Evolutionary conservation across 2,113 vertebrate species (phyloP).

Genomic region (Hyla sarda): DNA sequence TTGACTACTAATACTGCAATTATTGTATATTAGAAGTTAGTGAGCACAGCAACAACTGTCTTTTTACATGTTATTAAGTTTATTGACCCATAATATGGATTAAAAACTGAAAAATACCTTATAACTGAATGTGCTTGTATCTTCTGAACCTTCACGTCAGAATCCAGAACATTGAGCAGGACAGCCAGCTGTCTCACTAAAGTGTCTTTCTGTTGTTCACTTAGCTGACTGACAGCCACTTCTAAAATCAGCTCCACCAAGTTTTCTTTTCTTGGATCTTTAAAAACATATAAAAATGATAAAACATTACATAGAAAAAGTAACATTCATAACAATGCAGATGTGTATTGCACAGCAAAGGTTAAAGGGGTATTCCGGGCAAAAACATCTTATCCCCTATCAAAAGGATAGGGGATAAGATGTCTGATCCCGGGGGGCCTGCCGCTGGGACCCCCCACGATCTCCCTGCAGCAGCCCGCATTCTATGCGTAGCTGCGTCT

Average conservation of each 20-base stretch:
- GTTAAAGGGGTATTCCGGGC: too few species aligned
- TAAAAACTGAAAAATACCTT: conserved; percentile 75
- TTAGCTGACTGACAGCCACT: conserved; percentile 80
- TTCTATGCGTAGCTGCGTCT: too few species aligned
- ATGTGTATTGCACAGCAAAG: neutral
- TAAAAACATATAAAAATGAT: neutral
- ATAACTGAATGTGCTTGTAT: conserved; percentile 84
- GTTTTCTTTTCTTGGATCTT: conserved; percentile 72
- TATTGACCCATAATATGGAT: too few species aligned
- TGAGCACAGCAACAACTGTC: too few species aligned
- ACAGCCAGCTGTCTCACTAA: conserved; percentile 84
- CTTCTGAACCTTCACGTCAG: conserved; percentile 81
- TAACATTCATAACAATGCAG: neutral
- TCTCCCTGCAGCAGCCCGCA: too few species aligned
- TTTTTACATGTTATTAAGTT: too few species aligned
- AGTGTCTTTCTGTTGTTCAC: conserved; percentile 81
- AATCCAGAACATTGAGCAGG: conserved; percentile 82
- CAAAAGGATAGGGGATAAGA: too few species aligned
- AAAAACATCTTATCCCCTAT: too few species aligned
- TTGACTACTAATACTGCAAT: too few species aligned
- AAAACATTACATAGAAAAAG: neutral
- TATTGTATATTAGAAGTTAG: too few species aligned
- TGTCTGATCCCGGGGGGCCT: too few species aligned
- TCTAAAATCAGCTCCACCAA: conserved; percentile 90
- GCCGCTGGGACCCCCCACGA: too few species aligned